A percentile compares a stretch with the other conserved stretches of the same genome.
Conservation (phyloP, 2,113 vertebrate genomes). For the Salvelinus fontinalis region DNA sequence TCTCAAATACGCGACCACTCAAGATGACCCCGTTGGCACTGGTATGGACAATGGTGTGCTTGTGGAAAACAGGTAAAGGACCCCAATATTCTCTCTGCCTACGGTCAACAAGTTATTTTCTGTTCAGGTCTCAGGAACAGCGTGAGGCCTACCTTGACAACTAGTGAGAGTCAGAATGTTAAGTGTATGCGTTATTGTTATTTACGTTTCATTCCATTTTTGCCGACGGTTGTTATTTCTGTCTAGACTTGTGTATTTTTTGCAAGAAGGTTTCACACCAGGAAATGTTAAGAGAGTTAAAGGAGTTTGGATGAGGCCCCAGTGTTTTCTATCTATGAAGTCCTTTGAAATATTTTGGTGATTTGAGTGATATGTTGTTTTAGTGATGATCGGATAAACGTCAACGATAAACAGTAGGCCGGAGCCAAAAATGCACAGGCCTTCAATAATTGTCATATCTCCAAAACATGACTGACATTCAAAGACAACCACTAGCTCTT, state of each 20-base stretch:
- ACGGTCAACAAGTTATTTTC: no score
- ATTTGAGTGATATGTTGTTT: not conserved
- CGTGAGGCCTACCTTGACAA: no score
- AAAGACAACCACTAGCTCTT: not conserved
- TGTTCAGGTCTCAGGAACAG: not conserved
- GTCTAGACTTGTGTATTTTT: no score
- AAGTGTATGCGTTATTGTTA: no score
- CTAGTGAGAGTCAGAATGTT: no score
- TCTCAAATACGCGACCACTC: not conserved
- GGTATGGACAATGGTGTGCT: conserved; percentile 30
- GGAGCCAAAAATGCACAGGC: no score
- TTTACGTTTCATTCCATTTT: no score
- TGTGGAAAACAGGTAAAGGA: conserved; percentile 60
- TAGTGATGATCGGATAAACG: not conserved
- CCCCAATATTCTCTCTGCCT: not conserved
- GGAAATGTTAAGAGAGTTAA: no score
- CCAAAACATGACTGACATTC: not conserved
- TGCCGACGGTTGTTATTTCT: no score
- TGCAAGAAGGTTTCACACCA: no score
- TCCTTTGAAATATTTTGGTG: not conserved
- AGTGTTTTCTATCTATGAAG: not conserved
- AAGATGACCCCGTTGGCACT: conserved; percentile 50
- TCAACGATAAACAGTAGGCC: not conserved
- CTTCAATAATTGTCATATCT: not conserved
- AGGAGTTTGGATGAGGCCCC: no score